A percentile compares a stretch with the other conserved stretches of the same genome.
phyloP scores from a whole-genome alignment of 2,797 vertebrate species.

The Clarias pachynema region DNA sequence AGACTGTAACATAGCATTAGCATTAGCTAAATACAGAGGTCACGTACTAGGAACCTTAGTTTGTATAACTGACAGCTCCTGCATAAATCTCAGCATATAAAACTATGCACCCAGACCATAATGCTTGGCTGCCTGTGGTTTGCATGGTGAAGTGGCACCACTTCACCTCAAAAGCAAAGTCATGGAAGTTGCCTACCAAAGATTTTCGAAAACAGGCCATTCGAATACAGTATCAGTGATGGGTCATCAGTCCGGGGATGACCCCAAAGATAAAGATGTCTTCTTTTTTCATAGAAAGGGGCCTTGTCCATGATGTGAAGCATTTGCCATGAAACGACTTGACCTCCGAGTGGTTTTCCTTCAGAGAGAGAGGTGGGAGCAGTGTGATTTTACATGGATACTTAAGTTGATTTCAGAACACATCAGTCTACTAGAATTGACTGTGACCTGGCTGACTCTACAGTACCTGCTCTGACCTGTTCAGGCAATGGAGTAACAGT shows the following conservation, averaged over 20 bases:
- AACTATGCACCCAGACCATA: background rate
- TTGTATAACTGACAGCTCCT: background rate
- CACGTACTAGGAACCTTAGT: background rate
- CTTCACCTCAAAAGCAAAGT: background rate
- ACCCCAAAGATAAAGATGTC: background rate
- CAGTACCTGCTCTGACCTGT: background rate
- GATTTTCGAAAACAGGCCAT: background rate
- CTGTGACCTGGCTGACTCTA: background rate
- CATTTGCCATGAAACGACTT: background rate
- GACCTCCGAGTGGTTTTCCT: background rate
- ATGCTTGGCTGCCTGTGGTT: background rate
- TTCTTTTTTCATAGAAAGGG: background rate
- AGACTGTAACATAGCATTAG: no score
- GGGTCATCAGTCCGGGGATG: background rate
- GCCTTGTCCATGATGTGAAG: background rate
- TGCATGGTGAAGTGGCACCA: background rate
- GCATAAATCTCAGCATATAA: background rate
- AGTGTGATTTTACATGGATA: background rate
- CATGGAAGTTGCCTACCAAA: background rate
- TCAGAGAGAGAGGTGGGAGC: background rate
- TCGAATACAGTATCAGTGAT: background rate
- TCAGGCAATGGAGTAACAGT: background rate
- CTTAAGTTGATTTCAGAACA: background rate
- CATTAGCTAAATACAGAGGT: background rate
- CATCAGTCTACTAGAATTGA: background rate